Evolutionary conservation across 2,888 invertebrate species (phyloP), one percentile per base, ranked within the genome.

Genomic region (Asteroscopus sphinx): DNA sequence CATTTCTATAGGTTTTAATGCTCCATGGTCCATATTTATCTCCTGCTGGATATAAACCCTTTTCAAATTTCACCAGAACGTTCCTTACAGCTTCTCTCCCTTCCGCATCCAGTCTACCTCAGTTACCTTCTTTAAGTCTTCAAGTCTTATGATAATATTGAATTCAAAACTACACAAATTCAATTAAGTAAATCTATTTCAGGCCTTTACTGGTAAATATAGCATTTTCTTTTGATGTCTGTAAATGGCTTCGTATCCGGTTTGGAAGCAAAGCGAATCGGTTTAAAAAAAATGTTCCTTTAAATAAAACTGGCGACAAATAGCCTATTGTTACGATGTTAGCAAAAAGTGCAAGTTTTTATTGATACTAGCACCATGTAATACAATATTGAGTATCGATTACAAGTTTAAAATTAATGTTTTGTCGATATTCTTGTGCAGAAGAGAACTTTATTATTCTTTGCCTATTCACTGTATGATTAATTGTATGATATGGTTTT

Each of bases 151-250:
- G 12, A 33, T 15, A 11, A 1, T 39, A 47, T 32, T 16, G 5
- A 6, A 33, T 40, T 47, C 26, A 13, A n/a, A 8, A 15, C 12
- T 33, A 45, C 36, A 40, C 5, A 45, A 47, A 54, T 45, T 33
- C 44, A 41, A 54, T 68, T 48, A 7, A 54, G 62, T 48, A 7
- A 41, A 45, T 13, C 12, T 47, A 63, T 66, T 63, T 56, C 35
- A 42, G 13, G 6, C 9, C 15, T 52, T 47, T n/a, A 21, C 25
- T 15, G 37, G 48, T 32, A 53, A 67, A 70, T 52, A 49, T 65
- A 66, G 32, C 36, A 49, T 71, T 71, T 54, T 48, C 60, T 51
- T 71, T 71, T 66, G 71, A 71, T 66, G 59, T 71, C 47, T 47
- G 25, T 66, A 37, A 70, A 59, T 39, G 48, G 25, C 60, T 45